Base-by-base conservation (phyloP, 1,140 invertebrate species). In the Drosophila arizonae region DNA sequence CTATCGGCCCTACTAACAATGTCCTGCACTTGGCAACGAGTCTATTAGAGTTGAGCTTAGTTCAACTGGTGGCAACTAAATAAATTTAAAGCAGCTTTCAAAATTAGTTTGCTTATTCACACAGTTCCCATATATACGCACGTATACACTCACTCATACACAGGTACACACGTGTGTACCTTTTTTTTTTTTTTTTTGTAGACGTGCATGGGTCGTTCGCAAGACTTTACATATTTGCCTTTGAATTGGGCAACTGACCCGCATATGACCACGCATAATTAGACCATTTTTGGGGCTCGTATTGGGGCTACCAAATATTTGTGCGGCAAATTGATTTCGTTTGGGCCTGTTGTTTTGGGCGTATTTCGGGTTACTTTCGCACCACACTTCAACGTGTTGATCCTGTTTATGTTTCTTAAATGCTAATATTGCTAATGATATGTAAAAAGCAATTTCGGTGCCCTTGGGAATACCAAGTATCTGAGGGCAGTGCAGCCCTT, bases 181-280 rank as follows among this genome's bases (percentile, higher is more conserved):
- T 60, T 48, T 63, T 70, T 76, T n/a, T n/a, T 60, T 48, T 63
- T 70, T 66, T 46, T 11, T 33, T 24, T 41, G 13, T 43, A 15
- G 21, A 8, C 10, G 30, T 33, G 43, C 5, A 13, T 65, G 46
- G 56, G 17, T 46, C 51, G 15, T 10, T 67, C 74, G 65, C 60
- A 50, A 60, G 39, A 56, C 61, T 77, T 74, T 76, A 57, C 73
- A 85, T 45, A 45, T 15, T 17, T 15, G 6, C 6, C 6, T 85
- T 74, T 72, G 76, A 80, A 65, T 79, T 21, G 61, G 70, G 13
- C 58, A 75, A 68, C 54, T 74, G 64, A 69, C 63, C 71, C 71
- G 55, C 57, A 73, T 73, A 52, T 73, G 71, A 63, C 52, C 66
- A 70, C 66, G 66, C 72, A 74, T 74, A 74, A 74, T 74, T 69